A percentile compares a stretch with the other conserved stretches of the same genome.
These are phyloP conservation scores for Drosophila infuscata DNA, from an alignment of 2,888 invertebrate species.

Conservation along the genomic window DNA sequence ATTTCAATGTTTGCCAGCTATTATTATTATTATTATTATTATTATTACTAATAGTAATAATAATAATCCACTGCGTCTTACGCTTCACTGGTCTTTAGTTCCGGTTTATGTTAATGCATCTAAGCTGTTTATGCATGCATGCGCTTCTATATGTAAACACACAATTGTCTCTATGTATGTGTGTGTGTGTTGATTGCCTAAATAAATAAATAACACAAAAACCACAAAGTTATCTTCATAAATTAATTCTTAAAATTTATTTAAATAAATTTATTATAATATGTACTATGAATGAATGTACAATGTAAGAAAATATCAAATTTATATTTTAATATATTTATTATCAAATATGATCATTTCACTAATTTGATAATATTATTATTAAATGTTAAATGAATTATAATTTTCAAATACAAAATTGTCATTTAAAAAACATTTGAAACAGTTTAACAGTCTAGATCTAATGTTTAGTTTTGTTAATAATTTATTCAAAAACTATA, in stretches of 20 bases:
- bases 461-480: not conserved
- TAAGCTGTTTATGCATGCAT: constrained; percentile 51
- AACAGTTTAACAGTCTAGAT: not conserved
- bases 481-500: not conserved
- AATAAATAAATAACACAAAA: not conserved
- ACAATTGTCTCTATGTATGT: not conserved
- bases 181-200: not conserved
- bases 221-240: not conserved
- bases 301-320: too few relatives aligned
- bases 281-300: not conserved
- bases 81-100: constrained; percentile 71
- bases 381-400: too few relatives aligned
- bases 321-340: not conserved
- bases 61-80: constrained; percentile 52
- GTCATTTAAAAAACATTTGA: not conserved
- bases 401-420: not conserved
- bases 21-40: constrained; percentile 38
- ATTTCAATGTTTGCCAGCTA: constrained; percentile 46
- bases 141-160: constrained; percentile 19
- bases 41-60: constrained; percentile 57
- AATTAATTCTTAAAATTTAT: not conserved
- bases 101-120: constrained; percentile 75
- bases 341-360: not conserved
- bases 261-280: not conserved
- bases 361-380: not conserved